Conservation (phyloP, 2,888 invertebrate genomes). For the Himalopsyche tibetana region DNA sequence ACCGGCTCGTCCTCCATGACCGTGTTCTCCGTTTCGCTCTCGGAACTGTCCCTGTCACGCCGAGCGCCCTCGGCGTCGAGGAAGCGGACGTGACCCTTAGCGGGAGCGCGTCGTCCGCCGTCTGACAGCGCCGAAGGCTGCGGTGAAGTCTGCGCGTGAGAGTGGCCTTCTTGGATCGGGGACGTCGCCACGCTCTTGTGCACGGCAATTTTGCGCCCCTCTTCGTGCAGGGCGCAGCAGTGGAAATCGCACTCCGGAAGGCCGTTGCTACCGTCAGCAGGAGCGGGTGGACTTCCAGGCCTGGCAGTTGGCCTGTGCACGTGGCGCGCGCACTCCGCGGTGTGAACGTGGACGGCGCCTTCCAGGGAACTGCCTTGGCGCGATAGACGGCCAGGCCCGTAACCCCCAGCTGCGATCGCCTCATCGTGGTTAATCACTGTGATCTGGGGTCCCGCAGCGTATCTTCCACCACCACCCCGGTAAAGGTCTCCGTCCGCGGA, state of each 20-base stretch:
- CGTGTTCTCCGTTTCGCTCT: constrained; percentile 95
- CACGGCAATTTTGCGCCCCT: constrained; percentile 92
- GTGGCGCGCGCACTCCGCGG: constrained; percentile 86
- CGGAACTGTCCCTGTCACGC: constrained; percentile 90
- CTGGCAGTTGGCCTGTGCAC: constrained; percentile 83
- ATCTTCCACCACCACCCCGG: constrained; percentile 67
- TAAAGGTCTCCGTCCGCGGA: constrained; percentile 74
- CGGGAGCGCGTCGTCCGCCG: constrained; percentile 74
- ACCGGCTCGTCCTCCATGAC: constrained; percentile 93
- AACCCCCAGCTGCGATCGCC: constrained; percentile 75
- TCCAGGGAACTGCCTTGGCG: constrained; percentile 83
- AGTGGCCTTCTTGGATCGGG: constrained; percentile 86
- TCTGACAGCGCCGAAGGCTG: constrained; percentile 75
- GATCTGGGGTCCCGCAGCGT: constrained; percentile 86
- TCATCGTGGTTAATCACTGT: constrained; percentile 96
- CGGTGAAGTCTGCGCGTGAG: constrained; percentile 77
- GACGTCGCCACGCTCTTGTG: constrained; percentile 95
- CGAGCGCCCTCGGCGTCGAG: constrained; percentile 84
- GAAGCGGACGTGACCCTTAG: constrained; percentile 89
- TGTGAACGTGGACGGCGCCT: constrained; percentile 87
- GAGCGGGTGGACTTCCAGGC: constrained; percentile 80
- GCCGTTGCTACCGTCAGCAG: constrained; percentile 75
- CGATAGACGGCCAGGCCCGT: constrained; percentile 72
- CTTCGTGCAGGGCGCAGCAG: constrained; percentile 96
- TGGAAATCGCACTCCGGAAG: constrained; percentile 93